phyloP scores from a whole-genome alignment of 2,113 vertebrate genomes.

The Eidolon helvum region DNA sequence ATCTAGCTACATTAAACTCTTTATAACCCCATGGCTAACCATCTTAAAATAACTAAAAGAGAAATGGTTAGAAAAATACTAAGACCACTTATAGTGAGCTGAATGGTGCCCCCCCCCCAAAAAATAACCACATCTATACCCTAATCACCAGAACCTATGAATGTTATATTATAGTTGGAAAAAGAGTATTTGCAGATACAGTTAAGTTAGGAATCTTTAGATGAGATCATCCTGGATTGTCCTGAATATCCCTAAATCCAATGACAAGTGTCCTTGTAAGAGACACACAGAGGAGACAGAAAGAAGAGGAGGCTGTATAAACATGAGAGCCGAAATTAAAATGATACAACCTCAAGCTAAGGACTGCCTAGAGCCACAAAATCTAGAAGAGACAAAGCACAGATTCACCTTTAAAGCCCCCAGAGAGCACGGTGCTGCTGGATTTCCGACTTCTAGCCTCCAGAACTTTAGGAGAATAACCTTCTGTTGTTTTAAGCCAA shows the following conservation, averaged over 20 bases:
- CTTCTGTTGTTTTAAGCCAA: neutral
- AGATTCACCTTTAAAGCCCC: no score
- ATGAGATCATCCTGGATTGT: neutral
- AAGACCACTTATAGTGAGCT: neutral
- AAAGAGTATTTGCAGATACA: neutral
- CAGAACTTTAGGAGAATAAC: fast-evolving
- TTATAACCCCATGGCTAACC: neutral
- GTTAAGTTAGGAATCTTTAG: neutral
- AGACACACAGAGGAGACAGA: neutral
- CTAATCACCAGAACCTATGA: neutral
- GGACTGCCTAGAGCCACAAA: neutral
- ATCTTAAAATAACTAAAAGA: neutral
- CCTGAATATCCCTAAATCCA: neutral
- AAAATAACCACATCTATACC: neutral
- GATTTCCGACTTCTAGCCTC: neutral
- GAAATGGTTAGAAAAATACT: neutral
- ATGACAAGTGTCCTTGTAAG: neutral
- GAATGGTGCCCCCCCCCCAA: neutral
- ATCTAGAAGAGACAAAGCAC: neutral
- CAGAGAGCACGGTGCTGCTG: fast-evolving
- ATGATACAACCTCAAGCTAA: neutral
- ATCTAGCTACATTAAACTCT: neutral
- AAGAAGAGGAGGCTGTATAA: neutral
- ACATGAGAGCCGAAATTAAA: neutral
- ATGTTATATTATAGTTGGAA: neutral